Evolutionary conservation across 2,888 invertebrate species (phyloP).

Genomic region (Orthonychiurus folsomi): DNA sequence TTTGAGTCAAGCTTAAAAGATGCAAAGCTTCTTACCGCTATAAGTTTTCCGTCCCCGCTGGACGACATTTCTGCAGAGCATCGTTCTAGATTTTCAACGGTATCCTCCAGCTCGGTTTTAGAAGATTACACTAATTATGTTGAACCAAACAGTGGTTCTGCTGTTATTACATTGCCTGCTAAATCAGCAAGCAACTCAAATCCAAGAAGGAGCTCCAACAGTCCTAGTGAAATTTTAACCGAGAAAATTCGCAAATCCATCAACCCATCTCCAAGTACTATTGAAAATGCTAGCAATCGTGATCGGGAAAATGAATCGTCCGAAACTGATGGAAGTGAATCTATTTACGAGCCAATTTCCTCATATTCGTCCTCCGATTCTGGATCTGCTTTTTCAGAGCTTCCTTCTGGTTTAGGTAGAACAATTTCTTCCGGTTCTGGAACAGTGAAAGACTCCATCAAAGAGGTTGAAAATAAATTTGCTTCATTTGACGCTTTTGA

Average conservation of each 20-base stretch:
- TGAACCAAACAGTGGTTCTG: neutral
- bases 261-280: neutral
- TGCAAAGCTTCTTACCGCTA: neutral
- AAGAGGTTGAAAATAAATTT: no score
- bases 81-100: neutral
- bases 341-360: conserved; percentile 31
- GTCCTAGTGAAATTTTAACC: neutral
- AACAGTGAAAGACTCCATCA: no score
- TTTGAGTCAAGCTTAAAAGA: conserved; percentile 33
- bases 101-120: conserved; percentile 1
- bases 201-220: neutral
- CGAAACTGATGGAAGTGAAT: conserved; percentile 11
- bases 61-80: neutral
- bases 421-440: neutral
- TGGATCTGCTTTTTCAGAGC: conserved; percentile 7
- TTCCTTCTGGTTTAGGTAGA: neutral
- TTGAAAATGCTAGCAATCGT: neutral
- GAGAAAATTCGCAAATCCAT: neutral
- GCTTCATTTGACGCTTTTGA: no score
- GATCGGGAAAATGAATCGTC: neutral
- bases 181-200: no score
- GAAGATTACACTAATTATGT: conserved; percentile 3
- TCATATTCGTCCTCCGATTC: conserved; percentile 24
- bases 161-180: no score
- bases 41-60: neutral